Evolutionary conservation across 2,113 vertebrate genomes (phyloP), one percentile per base, ranked within the genome.

Genomic region (Planiliza haematocheilus): DNA sequence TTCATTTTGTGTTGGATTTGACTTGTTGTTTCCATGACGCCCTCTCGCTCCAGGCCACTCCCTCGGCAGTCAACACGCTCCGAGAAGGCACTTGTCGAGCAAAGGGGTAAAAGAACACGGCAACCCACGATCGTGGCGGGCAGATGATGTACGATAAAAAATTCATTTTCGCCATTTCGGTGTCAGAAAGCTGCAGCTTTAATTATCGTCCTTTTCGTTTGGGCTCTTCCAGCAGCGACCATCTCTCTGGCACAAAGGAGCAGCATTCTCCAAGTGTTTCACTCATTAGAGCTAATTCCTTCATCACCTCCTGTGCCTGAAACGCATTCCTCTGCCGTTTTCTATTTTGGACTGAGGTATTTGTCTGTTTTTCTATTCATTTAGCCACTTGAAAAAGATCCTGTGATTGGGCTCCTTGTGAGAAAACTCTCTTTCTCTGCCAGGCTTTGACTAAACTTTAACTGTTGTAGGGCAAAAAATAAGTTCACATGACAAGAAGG

Each of bases 361-460:
- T 86, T 84, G 52, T 55, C 50, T 56, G 20, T 70, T 82, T 68
- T 88, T 81, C 46, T 76, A 70, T 48, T 81, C 51, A 68, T 79
- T 79, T 71, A 63, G 70, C 64, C 50, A 30, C 55, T 88, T 86
- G 41, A 79, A 85, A 86, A 74, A 74, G 34, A 36, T 75, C 57
- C 70, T 81, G 68, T 85, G 81, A 87, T 77, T 66, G 18, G 67
- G 55, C 46, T 83, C 48, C 66, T 48, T 73, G 74, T 62, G 51
- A 70, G 24, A 65, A 24, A 90, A 74, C 66, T 74, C 60, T 66
- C 36, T 50, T 48, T 81, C 45, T 41, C 74, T 91, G 79, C 70
- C 85, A 37, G 50, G 57, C 79, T 83, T 60, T 83, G 67, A 87
- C 84, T 87, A 79, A 91, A 90, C 75, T 82, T 82, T 83, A 90